Evolutionary conservation across 2,797 vertebrate species (phyloP).

Genomic region (Linurgus olivaceus): DNA sequence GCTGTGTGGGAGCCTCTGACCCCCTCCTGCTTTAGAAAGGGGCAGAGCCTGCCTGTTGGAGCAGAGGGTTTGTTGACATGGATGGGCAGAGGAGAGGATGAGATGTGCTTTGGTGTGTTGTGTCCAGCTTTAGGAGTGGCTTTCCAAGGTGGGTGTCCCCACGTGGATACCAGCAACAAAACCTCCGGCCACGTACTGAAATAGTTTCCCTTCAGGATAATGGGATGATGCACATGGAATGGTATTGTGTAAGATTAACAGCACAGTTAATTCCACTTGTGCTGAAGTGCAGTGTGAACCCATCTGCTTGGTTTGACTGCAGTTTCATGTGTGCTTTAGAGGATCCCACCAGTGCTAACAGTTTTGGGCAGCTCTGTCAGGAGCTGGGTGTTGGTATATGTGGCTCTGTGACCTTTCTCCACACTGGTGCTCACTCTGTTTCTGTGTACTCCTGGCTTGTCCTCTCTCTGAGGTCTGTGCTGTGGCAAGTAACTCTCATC

Average conservation of each 20-base stretch:
- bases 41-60: background rate
- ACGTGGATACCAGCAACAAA: background rate
- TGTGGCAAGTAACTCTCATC: background rate
- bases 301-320: background rate
- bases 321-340: background rate
- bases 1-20: background rate
- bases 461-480: background rate
- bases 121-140: background rate
- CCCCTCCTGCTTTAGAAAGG: background rate
- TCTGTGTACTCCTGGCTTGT: background rate
- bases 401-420: background rate
- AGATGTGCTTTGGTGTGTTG: background rate
- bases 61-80: background rate
- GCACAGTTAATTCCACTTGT: background rate
- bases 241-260: background rate
- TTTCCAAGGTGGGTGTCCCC: background rate
- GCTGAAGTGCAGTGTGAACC: background rate
- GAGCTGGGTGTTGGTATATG: background rate
- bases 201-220: background rate
- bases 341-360: background rate
- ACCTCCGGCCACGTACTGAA: rapidly evolving
- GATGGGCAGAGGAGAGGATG: background rate
- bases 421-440: background rate
- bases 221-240: background rate
- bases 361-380: background rate